Evolutionary conservation across 2,888 invertebrate species (phyloP), one percentile per base, ranked within the genome.

Genomic region (Tenthredo amoena): DNA sequence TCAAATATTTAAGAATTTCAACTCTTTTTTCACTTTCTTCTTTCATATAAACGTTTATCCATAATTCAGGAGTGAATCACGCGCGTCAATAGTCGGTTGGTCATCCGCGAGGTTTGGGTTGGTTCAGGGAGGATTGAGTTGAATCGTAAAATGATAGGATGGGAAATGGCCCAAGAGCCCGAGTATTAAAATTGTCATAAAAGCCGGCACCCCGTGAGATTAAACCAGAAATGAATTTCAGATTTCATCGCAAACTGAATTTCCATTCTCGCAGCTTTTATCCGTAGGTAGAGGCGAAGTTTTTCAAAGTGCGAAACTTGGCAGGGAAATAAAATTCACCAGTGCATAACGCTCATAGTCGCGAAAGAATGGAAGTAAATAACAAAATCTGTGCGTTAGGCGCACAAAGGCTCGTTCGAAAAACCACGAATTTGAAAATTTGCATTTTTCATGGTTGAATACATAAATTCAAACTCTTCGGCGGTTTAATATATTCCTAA

Each of bases 91-190:
- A 31, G 77, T 55, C 47, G 34, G 18, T 15, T 34, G 55, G 55
- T 77, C 77, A 77, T 7, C 50, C 77, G 77, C 34, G 31, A 77
- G n/a, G 77, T 77, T 47, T 7, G 26, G 77, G 50, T 77, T 34
- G 26, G 55, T 55, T 77, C 31, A 34, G 47, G 18, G 43, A 74
- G 74, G 74, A 74, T 74, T 21, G 77, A 77, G 77, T 55, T 31
- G 34, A 77, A 77, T 77, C 77, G 7, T 55, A 77, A 77, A 50
- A 74, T 43, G 21, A 77, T 34, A 55, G 10, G 47, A 50, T 77
- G 34, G 34, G 26, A 77, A 50, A 31, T 50, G 31, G 40, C 2
- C 74, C 21, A 43, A 74, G 21, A 43, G 31, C n/a, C 43, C 3
- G 12, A 43, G 74, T 74, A 74, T 43, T 43, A 74, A 74, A 43